These are phyloP conservation scores for Oncorhynchus keta DNA, from an alignment of 2,113 vertebrate species.

Conservation along the genomic window DNA sequence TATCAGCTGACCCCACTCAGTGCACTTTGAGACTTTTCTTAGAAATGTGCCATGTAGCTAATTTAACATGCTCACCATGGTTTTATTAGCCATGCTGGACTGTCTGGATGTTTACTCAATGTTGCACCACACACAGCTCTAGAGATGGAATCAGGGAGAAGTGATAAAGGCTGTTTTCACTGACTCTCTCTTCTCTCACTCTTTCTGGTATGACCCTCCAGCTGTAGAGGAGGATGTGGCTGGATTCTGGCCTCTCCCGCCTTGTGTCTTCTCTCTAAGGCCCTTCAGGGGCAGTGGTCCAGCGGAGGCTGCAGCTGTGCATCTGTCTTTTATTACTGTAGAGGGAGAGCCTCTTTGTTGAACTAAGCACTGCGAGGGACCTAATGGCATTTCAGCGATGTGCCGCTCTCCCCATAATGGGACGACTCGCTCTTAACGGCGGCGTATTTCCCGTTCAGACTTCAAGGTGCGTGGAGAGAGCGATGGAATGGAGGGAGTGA, in stretches of 20 bases:
- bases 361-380: background rate
- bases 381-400: background rate
- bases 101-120: background rate
- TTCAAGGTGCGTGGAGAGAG: too few species aligned
- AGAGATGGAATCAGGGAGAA: too few species aligned
- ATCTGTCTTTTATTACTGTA: background rate
- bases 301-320: background rate
- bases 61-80: background rate
- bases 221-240: background rate
- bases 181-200: background rate
- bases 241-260: background rate
- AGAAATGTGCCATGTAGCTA: background rate
- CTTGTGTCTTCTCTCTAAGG: background rate
- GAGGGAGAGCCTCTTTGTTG: background rate
- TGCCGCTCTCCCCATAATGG: background rate
- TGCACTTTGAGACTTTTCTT: background rate
- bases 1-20: background rate
- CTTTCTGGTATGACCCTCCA: background rate
- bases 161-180: background rate
- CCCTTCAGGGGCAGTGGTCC: background rate
- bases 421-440: too few species aligned
- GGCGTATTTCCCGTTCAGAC: too few species aligned
- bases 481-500: background rate
- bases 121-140: background rate
- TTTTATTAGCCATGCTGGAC: background rate